Evolutionary conservation across 1,140 invertebrate species (phyloP), one percentile per base, ranked within the genome.

Genomic region (Yoshiicerus persimilis): DNA sequence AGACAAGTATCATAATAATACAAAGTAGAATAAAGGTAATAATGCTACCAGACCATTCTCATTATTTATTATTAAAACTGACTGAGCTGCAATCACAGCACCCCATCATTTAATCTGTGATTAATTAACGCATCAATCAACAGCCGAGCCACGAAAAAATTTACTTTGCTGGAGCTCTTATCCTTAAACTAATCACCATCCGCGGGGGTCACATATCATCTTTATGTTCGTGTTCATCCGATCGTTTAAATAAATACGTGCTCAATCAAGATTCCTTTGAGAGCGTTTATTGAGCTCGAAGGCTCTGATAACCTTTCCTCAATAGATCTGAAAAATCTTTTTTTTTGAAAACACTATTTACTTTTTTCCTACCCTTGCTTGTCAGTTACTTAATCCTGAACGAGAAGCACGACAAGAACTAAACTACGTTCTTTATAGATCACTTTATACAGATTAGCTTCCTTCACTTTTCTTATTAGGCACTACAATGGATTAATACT

Each of bases 51-150:
- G 66, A 70, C 56, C 84, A 86, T 38, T 86, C 56, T 86, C n/a
- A 85, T 86, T 86, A 64, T 86, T 86, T 86, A 86, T 86, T 86
- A 86, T 86, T 86, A 66, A 86, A 86, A 66, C 84, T 86, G 84
- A 86, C 84, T 86, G 84, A 86, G 38, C 36, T 62, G 56, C 84
- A 64, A 62, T 64, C 84, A 86, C 84, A 86, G 84, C 84, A 86
- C 84, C 84, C 56, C 47, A 86, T 86, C 84, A 86, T 86, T 86
- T 86, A 86, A 86, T 64, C 56, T 64, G 56, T 86, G 84, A 86
- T 86, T 86, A 86, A 86, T 86, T 86, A 86, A 86, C 41, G 84
- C 84, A 86, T 86, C 84, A 86, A 86, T 86, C 84, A 86, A 86
- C 47, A 66, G 30, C 23, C 47, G 30, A 66, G 30, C 23, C 16